phyloP scores from a whole-genome alignment of 2,888 invertebrate genomes.

The Chrysotoxum bicinctum region DNA sequence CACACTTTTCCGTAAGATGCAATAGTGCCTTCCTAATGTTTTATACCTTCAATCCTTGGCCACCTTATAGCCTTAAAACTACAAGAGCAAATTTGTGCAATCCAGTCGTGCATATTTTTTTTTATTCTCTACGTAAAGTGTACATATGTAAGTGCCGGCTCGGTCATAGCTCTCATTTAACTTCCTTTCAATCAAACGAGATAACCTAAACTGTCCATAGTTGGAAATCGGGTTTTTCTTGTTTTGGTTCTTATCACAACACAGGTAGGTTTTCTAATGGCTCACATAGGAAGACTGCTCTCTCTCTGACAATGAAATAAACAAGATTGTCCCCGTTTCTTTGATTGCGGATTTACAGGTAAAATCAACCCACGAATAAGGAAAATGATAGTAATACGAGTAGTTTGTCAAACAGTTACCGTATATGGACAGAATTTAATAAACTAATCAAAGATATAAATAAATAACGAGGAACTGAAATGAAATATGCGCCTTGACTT shows the following conservation, averaged over 20 bases:
- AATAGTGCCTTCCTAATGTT: no score
- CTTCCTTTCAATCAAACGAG: not conserved
- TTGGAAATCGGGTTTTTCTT: not conserved
- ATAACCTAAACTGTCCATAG: not conserved
- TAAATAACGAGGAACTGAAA: not conserved
- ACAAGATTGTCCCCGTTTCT: not conserved
- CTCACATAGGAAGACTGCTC: not conserved
- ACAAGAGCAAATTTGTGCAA: no score
- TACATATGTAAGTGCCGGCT: no score
- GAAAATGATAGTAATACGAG: not conserved
- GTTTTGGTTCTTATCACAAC: not conserved
- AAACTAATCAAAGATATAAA: not conserved
- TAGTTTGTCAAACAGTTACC: not conserved
- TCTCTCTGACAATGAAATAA: not conserved
- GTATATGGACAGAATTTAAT: not conserved
- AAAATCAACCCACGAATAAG: not conserved
- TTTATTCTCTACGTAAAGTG: not conserved
- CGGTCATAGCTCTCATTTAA: not conserved
- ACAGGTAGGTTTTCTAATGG: not conserved
- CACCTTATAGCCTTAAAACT: no score
- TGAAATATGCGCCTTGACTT: not conserved
- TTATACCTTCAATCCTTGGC: no score
- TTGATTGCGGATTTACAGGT: not conserved
- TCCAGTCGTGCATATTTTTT: not conserved
- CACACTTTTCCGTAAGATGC: no score